Conservation (phyloP, 35 echinoderm and acorn worm species). For the Stichopus chloronotus region DNA sequence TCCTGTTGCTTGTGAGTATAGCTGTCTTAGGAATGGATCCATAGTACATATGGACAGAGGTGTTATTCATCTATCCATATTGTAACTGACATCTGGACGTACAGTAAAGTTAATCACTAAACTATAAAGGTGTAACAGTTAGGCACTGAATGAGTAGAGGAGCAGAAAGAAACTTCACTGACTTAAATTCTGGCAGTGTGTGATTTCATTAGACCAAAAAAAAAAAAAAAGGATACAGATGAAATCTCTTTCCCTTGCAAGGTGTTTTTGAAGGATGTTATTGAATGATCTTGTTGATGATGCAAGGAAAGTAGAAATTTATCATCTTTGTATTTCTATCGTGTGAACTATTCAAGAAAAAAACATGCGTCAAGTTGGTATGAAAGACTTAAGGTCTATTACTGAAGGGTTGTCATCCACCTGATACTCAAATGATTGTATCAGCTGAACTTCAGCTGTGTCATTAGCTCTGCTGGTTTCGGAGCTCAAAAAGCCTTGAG, state of each 20-base stretch:
- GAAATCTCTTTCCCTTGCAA: not conserved
- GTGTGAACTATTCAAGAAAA: not conserved
- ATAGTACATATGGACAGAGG: too few species aligned
- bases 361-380: not conserved
- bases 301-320: not conserved
- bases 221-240: too few species aligned
- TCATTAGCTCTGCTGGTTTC: not conserved
- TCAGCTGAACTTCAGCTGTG: not conserved
- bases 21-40: too few species aligned
- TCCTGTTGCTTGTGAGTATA: too few species aligned
- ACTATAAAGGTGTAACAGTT: too few species aligned
- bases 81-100: too few species aligned
- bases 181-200: too few species aligned
- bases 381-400: not conserved
- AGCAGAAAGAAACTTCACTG: too few species aligned
- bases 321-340: not conserved
- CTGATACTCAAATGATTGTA: not conserved
- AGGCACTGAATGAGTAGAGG: too few species aligned
- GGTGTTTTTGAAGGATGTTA: not conserved
- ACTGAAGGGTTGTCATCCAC: not conserved
- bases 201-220: too few species aligned
- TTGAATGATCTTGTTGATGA: not conserved
- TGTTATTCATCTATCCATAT: too few species aligned
- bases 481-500: not conserved
- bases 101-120: too few species aligned